These are phyloP conservation scores for Flexamia atlantica DNA, from an alignment of 2,888 invertebrate genomes.

Conservation along the genomic window DNA sequence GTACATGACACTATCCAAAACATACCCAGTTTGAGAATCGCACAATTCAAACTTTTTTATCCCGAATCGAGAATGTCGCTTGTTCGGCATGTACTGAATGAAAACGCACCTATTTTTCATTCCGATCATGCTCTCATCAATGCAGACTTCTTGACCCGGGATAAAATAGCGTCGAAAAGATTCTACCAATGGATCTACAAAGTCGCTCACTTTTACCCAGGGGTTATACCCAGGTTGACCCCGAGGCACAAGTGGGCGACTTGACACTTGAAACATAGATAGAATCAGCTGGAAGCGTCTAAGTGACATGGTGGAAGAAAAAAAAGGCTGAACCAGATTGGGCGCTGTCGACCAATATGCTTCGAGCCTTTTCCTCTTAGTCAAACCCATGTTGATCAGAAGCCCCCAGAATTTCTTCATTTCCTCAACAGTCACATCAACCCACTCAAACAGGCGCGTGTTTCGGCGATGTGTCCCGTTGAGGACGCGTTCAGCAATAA, in stretches of 20 bases:
- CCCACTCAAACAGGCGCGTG: conserved; percentile 19
- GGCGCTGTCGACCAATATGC: conserved; percentile 11
- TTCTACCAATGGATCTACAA: conserved; percentile 26
- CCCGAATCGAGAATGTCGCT: conserved; percentile 36
- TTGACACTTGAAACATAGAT: conserved; percentile 49
- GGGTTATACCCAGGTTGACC: conserved; percentile 47
- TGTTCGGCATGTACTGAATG: conserved; percentile 57
- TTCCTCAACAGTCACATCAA: conserved; percentile 33
- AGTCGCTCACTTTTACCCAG: conserved; percentile 7
- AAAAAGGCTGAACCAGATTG: conserved; percentile 6
- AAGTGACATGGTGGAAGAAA: conserved; percentile 14
- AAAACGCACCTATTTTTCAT: conserved; percentile 55
- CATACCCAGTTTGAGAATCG: conserved; percentile 26
- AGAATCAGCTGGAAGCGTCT: conserved; percentile 39
- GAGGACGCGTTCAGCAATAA: background rate
- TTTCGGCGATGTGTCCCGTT: background rate
- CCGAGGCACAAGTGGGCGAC: background rate
- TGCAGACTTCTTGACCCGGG: conserved; percentile 23
- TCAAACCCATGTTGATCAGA: conserved; percentile 43
- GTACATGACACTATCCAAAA: conserved; percentile 13
- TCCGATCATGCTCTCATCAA: conserved; percentile 41
- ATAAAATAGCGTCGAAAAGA: conserved; percentile 38
- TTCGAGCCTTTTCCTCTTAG: conserved; percentile 17
- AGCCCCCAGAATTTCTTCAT: conserved; percentile 41
- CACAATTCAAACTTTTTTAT: conserved; percentile 56